Conservation (phyloP, 2,888 invertebrate genomes). For the Stratiomys singularior region DNA sequence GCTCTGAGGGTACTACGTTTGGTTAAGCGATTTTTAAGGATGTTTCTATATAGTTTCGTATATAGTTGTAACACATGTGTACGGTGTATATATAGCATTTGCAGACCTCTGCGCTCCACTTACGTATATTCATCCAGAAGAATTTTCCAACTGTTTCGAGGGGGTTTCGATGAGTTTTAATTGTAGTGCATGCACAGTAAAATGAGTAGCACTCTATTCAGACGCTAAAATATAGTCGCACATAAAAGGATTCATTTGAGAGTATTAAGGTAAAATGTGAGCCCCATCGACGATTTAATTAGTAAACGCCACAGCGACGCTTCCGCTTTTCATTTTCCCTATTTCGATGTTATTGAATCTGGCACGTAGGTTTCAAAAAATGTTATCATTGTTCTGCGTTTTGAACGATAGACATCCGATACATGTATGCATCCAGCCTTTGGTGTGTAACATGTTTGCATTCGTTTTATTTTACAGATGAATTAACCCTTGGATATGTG, state of each 20-base stretch:
- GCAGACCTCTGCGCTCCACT: no score
- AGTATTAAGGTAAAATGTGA: slow-evolving; percentile 19
- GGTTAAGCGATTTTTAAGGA: background rate
- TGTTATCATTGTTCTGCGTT: no score
- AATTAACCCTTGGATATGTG: no score
- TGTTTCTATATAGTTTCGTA: background rate
- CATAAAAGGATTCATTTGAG: background rate
- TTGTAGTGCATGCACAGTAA: background rate
- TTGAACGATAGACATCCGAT: no score
- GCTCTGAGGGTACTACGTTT: background rate
- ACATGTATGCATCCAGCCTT: no score
- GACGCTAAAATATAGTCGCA: background rate
- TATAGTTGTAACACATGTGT: background rate
- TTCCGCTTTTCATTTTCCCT: no score
- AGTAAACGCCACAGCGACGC: background rate
- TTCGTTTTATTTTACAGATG: no score
- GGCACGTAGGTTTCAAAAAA: no score
- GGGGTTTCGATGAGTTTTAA: background rate
- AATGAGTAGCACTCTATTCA: background rate
- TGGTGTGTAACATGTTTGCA: no score
- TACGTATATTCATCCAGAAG: background rate
- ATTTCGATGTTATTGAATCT: no score
- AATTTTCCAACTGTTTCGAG: background rate
- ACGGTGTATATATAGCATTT: background rate
- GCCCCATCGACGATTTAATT: slow-evolving; percentile 15